phyloP scores from a whole-genome alignment of 2,797 vertebrate genomes.

The Anguilla anguilla region DNA sequence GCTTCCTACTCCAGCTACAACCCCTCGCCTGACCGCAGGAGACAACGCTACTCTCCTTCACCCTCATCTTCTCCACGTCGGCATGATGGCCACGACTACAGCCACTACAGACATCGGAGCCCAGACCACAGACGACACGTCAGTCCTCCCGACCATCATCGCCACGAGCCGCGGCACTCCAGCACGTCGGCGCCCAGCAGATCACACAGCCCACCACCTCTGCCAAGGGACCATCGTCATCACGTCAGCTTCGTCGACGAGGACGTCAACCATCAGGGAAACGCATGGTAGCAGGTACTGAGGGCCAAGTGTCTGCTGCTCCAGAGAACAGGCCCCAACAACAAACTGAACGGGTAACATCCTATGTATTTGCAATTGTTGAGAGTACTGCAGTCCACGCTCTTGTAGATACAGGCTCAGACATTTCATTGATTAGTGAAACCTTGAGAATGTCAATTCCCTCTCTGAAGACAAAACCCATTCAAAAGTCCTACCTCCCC shows the following conservation, averaged over 20 bases:
- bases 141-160: too few species aligned
- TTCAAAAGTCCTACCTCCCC: background rate
- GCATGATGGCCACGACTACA: too few species aligned
- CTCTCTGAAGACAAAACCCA: constrained; percentile 14
- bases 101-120: too few species aligned
- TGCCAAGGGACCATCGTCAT: background rate
- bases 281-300: constrained; percentile 23
- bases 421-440: constrained; percentile 28
- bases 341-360: background rate
- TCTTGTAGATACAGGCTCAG: constrained; percentile 21
- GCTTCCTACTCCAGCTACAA: too few species aligned
- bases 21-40: too few species aligned
- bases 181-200: too few species aligned
- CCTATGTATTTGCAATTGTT: constrained; percentile 30
- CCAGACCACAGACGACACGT: too few species aligned
- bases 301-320: constrained; percentile 25
- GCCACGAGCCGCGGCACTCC: too few species aligned
- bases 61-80: too few species aligned
- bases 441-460: background rate
- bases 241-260: background rate
- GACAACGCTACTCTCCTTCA: too few species aligned
- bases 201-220: too few species aligned
- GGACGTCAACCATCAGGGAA: background rate
- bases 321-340: background rate
- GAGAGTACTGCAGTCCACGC: constrained; percentile 5